These are phyloP conservation scores for Sinocyclocheilus maitianheensis DNA, from an alignment of 2,113 vertebrate species.

Conservation along the genomic window DNA sequence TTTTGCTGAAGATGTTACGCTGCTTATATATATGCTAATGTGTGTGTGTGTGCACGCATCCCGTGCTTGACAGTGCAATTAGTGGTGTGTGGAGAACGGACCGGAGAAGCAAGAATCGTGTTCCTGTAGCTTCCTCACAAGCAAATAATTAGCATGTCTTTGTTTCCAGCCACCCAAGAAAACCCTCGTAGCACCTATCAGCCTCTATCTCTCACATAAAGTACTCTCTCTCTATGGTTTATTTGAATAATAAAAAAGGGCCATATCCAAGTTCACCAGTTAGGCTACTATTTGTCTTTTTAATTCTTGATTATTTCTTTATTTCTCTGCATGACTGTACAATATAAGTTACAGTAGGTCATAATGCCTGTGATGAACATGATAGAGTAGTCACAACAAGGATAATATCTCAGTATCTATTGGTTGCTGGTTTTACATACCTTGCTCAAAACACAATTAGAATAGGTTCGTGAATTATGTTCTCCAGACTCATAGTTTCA, in stretches of 20 bases:
- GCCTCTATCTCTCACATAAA: slow-evolving; percentile 35
- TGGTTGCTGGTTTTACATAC: background rate
- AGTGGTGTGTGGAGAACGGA: slow-evolving; percentile 34
- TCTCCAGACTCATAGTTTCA: too few species aligned
- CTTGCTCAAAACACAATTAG: background rate
- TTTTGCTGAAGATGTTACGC: too few species aligned
- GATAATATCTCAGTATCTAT: background rate
- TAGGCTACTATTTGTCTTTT: background rate
- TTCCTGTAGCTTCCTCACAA: slow-evolving; percentile 33
- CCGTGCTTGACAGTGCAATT: slow-evolving; percentile 50
- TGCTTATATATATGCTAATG: too few species aligned
- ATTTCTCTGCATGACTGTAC: background rate
- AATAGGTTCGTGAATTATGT: too few species aligned
- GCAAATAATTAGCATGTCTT: slow-evolving; percentile 64
- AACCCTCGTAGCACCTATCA: slow-evolving; percentile 24
- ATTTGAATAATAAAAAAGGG: background rate
- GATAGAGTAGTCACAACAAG: background rate
- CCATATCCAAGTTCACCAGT: background rate
- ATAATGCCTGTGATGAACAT: background rate
- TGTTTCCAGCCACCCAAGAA: slow-evolving; percentile 28
- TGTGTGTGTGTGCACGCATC: slow-evolving; percentile 14
- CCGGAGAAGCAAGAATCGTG: slow-evolving; percentile 22
- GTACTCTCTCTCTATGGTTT: background rate
- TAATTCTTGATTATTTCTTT: background rate
- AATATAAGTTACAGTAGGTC: background rate